Conservation (phyloP, 2,113 vertebrate species). For the Calyptommatus sinebrachiatus region DNA sequence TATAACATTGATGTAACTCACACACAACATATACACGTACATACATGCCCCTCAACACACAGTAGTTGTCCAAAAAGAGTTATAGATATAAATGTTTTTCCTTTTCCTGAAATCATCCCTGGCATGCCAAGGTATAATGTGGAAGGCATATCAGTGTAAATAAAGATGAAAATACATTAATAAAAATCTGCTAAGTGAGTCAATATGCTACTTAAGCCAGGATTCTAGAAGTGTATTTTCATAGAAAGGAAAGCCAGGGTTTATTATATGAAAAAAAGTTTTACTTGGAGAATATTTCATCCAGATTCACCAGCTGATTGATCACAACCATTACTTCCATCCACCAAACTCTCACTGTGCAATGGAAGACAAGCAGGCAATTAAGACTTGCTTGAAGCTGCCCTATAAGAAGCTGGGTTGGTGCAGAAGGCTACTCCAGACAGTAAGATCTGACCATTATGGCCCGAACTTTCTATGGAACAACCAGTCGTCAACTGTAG, state of each 20-base stretch:
- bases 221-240: background rate
- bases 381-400: background rate
- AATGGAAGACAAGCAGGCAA: background rate
- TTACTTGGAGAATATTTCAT: background rate
- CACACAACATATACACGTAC: too few relatives aligned
- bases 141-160: too few relatives aligned
- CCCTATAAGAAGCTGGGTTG: rapidly evolving
- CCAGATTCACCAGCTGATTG: background rate
- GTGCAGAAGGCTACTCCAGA: background rate
- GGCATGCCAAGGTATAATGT: too few relatives aligned
- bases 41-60: too few relatives aligned
- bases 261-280: background rate
- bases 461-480: background rate
- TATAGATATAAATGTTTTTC: too few relatives aligned
- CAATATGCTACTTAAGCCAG: background rate
- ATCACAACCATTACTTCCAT: background rate
- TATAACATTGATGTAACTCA: too few relatives aligned
- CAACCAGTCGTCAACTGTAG: background rate
- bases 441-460: background rate
- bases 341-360: background rate
- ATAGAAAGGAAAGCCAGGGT: background rate
- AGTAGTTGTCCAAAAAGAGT: too few relatives aligned
- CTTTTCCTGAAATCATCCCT: too few relatives aligned
- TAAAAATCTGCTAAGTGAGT: background rate
- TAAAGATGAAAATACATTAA: background rate